Evolutionary conservation across 2,113 vertebrate genomes (phyloP).

Genomic region (Synchiropus splendidus): DNA sequence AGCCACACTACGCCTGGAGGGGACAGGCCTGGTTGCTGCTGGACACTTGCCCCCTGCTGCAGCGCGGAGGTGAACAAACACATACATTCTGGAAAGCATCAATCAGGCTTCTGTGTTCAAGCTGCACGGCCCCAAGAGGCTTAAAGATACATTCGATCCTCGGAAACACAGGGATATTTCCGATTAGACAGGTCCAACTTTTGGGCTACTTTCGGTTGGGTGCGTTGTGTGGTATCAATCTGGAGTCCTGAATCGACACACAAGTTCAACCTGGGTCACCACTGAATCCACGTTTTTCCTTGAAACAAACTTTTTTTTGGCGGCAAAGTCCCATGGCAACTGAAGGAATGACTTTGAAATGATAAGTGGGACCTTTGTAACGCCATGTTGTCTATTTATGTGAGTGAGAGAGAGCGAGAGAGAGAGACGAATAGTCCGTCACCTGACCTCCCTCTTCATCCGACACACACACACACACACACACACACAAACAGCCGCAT

Average conservation of each 20-base stretch:
- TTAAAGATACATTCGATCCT: too few relatives aligned
- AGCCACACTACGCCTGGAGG: conserved; percentile 52
- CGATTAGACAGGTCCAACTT: too few relatives aligned
- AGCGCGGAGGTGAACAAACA: conserved; percentile 51
- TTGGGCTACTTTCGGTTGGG: too few relatives aligned
- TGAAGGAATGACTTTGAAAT: conserved; percentile 33
- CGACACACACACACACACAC: conserved; percentile 33
- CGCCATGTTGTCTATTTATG: conserved; percentile 29
- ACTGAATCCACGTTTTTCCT: too few relatives aligned
- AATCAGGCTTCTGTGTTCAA: not conserved
- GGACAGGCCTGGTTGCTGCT: conserved; percentile 59
- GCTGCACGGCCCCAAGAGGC: too few relatives aligned
- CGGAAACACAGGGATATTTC: too few relatives aligned
- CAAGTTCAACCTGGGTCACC: too few relatives aligned
- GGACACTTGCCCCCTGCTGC: conserved; percentile 61
- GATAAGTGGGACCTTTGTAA: conserved; percentile 27
- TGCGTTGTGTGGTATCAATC: too few relatives aligned
- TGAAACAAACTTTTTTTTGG: too few relatives aligned
- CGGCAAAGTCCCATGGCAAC: conserved; percentile 27
- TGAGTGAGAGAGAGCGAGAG: conserved; percentile 17
- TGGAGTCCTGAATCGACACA: too few relatives aligned
- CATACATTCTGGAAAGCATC: conserved; percentile 20
- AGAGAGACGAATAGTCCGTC: conserved; percentile 49
- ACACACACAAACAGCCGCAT: too few relatives aligned
- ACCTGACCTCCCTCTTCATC: conserved; percentile 52